Percentiles rank a stretch among this genome's conserved stretches.
Evolutionary conservation across 2,113 vertebrate genomes (phyloP).

Genomic region (Nerophis lumbriciformis): DNA sequence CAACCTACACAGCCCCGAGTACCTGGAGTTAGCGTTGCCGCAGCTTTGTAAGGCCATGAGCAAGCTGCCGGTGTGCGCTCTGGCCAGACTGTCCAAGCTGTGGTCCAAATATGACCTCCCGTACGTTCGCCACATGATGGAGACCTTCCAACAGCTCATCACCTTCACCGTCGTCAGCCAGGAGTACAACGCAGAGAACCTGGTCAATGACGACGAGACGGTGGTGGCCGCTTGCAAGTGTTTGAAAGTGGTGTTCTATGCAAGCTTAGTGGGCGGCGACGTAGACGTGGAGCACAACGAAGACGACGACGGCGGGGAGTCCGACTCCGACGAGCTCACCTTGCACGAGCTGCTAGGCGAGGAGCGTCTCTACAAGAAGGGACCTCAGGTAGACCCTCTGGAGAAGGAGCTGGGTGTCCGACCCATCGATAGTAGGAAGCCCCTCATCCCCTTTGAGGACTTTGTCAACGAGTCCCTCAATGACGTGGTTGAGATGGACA

Average conservation of each 20-base stretch:
- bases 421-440: slow-evolving; percentile 83
- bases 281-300: slow-evolving; percentile 88
- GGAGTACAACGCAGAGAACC: slow-evolving; percentile 85
- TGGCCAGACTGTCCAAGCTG: slow-evolving; percentile 83
- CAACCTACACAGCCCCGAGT: slow-evolving; percentile 97
- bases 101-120: slow-evolving; percentile 85
- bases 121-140: slow-evolving; percentile 89
- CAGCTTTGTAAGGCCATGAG: slow-evolving; percentile 98
- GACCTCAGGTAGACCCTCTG: slow-evolving; percentile 85
- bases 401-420: slow-evolving; percentile 91
- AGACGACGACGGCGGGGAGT: slow-evolving; percentile 89
- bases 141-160: slow-evolving; percentile 98
- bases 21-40: slow-evolving; percentile 91
- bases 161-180: slow-evolving; percentile 97
- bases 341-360: slow-evolving; percentile 94
- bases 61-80: slow-evolving; percentile 86
- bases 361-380: slow-evolving; percentile 90
- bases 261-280: slow-evolving; percentile 88
- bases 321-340: slow-evolving; percentile 86
- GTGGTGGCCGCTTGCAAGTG: slow-evolving; percentile 95
- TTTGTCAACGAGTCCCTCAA: slow-evolving; percentile 97
- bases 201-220: slow-evolving; percentile 93
- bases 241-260: slow-evolving; percentile 97
- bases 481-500: slow-evolving; percentile 98
- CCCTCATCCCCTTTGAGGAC: slow-evolving; percentile 92